Evolutionary conservation across 2,113 vertebrate species (phyloP).

Genomic region (Pao palembangensis): DNA sequence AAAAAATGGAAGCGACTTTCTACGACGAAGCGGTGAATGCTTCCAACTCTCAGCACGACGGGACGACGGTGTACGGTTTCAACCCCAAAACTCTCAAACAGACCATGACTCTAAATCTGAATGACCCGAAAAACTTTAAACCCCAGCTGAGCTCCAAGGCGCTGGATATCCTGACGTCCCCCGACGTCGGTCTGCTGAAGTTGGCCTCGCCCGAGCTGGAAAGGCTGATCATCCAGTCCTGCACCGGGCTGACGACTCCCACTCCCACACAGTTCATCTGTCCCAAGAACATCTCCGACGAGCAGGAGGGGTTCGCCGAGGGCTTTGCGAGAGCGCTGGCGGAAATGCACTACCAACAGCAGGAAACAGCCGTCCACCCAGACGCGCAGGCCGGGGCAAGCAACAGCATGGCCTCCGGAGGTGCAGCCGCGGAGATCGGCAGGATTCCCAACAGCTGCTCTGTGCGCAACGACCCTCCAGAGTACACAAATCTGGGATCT

Average conservation of each 20-base stretch:
- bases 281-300: conserved; percentile 72
- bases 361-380: conserved; percentile 77
- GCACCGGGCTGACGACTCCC: conserved; percentile 90
- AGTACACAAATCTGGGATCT: conserved; percentile 88
- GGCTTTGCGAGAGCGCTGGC: conserved; percentile 69
- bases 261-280: conserved; percentile 85
- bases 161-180: conserved; percentile 88
- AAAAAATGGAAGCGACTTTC: conserved; percentile 97
- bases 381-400: conserved; percentile 71
- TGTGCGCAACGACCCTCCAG: conserved; percentile 82
- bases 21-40: conserved; percentile 91
- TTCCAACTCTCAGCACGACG: conserved; percentile 82
- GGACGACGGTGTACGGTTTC: conserved; percentile 81
- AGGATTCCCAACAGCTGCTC: conserved; percentile 77
- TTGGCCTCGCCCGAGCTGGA: conserved; percentile 94
- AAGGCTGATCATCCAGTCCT: conserved; percentile 93
- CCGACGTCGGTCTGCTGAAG: conserved; percentile 91
- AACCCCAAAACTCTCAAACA: conserved; percentile 90
- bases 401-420: conserved; percentile 61
- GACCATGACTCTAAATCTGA: conserved; percentile 91
- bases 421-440: conserved; percentile 62
- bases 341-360: conserved; percentile 82
- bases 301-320: conserved; percentile 74
- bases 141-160: conserved; percentile 89
- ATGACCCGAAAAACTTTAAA: conserved; percentile 90